These are phyloP conservation scores for Tragelaphus buxtoni DNA, from an alignment of 2,113 vertebrate genomes.

Conservation along the genomic window DNA sequence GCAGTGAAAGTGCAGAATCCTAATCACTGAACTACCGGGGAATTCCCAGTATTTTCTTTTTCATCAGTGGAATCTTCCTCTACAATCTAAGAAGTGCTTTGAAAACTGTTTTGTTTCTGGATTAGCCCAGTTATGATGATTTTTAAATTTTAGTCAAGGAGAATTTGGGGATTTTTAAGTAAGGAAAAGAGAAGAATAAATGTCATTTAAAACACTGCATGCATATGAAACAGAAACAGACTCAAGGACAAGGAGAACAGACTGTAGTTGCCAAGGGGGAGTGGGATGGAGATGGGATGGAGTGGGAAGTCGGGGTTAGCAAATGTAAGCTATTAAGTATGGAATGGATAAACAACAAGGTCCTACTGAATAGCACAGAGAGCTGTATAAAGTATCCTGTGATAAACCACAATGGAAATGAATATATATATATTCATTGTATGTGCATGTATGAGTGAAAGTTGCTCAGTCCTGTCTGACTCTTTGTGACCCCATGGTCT, in stretches of 20 bases:
- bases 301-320: neutral
- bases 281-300: neutral
- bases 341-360: neutral
- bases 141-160: conserved; percentile 10
- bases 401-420: neutral
- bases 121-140: neutral
- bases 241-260: neutral
- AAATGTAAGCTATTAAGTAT: neutral
- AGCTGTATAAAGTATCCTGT: neutral
- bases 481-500: neutral
- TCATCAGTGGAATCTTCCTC: neutral
- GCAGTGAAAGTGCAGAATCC: neutral
- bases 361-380: neutral
- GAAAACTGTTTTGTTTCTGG: neutral
- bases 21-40: neutral
- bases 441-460: neutral
- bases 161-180: neutral
- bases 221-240: neutral
- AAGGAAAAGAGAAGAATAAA: neutral
- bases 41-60: neutral
- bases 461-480: neutral
- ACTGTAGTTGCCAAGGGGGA: neutral
- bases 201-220: neutral
- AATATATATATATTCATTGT: neutral
- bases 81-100: neutral